phyloP scores from a whole-genome alignment of 2,888 invertebrate genomes.

The Dichetophora obliterata region DNA sequence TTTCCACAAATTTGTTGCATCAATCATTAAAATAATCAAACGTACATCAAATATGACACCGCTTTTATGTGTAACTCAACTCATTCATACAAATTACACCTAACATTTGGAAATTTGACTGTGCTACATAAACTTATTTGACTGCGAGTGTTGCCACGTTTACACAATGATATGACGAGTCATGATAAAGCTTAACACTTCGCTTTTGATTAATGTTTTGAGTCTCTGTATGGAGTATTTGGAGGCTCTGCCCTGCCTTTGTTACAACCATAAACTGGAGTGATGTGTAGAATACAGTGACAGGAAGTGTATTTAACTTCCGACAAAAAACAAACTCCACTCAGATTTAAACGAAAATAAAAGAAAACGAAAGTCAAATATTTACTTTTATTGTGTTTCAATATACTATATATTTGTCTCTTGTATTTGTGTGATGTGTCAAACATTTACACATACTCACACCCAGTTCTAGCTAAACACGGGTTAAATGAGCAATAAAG shows the following conservation, averaged over 20 bases:
- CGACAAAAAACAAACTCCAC: background rate
- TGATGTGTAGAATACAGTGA: background rate
- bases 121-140: too few relatives aligned
- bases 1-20: too few relatives aligned
- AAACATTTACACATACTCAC: background rate
- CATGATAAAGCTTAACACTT: background rate
- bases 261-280: background rate
- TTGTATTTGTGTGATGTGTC: background rate
- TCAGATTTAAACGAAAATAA: background rate
- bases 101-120: too few relatives aligned
- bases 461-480: background rate
- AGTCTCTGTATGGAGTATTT: too few relatives aligned
- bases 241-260: too few relatives aligned
- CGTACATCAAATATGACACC: too few relatives aligned
- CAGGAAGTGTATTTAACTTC: constrained; percentile 6
- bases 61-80: too few relatives aligned
- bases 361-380: background rate
- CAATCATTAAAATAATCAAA: too few relatives aligned
- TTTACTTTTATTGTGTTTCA: background rate
- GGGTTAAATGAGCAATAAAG: background rate
- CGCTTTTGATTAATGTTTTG: background rate
- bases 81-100: background rate
- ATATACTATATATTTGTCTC: too few relatives aligned
- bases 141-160: background rate
- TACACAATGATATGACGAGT: constrained; percentile 16